A percentile compares a stretch with the other conserved stretches of the same genome.
Conservation (phyloP, 2,888 invertebrate species). For the Marasmarcha lunaedactyla region DNA sequence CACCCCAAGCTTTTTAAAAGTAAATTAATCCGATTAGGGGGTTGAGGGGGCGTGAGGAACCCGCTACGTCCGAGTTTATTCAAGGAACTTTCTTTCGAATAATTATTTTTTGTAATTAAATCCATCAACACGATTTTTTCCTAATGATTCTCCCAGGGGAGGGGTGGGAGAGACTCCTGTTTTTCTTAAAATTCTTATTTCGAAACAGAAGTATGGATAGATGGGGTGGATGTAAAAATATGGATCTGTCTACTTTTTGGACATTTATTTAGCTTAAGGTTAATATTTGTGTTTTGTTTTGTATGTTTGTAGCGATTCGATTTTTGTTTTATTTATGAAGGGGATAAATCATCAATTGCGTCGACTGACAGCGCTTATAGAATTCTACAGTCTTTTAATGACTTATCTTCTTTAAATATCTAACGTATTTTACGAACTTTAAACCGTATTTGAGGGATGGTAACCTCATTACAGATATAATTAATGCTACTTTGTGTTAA, state of each 20-base stretch:
- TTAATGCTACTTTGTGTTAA: no score
- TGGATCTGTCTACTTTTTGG: slow-evolving; percentile 21
- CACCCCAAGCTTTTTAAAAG: slow-evolving; percentile 66
- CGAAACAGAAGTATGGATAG: slow-evolving; percentile 22
- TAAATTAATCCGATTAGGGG: slow-evolving; percentile 70
- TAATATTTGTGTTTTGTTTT: no score
- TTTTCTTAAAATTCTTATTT: slow-evolving; percentile 36
- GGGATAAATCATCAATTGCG: no score
- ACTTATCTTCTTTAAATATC: no score
- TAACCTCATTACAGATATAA: no score
- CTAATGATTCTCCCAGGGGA: slow-evolving; percentile 67
- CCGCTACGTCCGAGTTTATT: slow-evolving; percentile 67
- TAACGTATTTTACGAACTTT: no score
- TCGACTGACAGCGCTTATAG: no score
- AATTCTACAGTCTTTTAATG: no score
- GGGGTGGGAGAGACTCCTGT: slow-evolving; percentile 24
- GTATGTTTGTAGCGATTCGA: no score
- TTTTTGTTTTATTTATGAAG: no score
- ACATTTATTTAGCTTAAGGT: no score
- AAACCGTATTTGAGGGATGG: no score
- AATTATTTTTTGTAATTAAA: slow-evolving; percentile 72
- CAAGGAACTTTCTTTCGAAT: slow-evolving; percentile 67
- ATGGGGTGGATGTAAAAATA: slow-evolving; percentile 20
- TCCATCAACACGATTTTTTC: slow-evolving; percentile 72
- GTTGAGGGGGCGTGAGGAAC: slow-evolving; percentile 68